phyloP scores from a whole-genome alignment of 2,888 invertebrate species.

The Drosophila prostipennis region DNA sequence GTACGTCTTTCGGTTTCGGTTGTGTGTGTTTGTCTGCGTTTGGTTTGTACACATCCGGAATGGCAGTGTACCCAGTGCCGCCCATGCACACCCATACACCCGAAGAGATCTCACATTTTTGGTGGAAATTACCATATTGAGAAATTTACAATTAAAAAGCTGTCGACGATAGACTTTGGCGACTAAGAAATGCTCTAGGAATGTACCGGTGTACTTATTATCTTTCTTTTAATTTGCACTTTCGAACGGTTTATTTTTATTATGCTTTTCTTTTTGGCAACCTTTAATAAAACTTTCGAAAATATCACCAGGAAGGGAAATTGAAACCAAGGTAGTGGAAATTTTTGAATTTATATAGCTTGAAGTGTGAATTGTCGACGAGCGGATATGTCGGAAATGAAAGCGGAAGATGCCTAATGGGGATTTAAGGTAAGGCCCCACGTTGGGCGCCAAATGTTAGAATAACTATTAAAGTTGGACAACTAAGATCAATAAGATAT shows the following conservation, averaged over 20 bases:
- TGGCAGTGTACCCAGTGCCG: conserved; percentile 66
- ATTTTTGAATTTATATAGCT: not conserved
- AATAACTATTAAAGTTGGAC: too few relatives aligned
- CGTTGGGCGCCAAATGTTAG: conserved; percentile 2
- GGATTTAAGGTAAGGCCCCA: conserved; percentile 1
- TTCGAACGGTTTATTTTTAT: too few relatives aligned
- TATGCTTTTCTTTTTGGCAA: not conserved
- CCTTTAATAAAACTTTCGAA: not conserved
- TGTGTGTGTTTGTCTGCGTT: conserved; percentile 53
- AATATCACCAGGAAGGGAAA: conserved; percentile 6
- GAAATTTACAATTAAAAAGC: conserved; percentile 75
- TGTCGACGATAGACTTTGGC: not conserved
- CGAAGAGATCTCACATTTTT: conserved; percentile 52
- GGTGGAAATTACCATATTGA: conserved; percentile 79
- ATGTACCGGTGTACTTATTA: too few relatives aligned
- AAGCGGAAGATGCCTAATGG: not conserved
- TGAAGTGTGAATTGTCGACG: conserved; percentile 1
- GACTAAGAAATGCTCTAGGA: conserved; percentile 13
- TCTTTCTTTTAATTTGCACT: too few relatives aligned
- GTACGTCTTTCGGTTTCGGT: conserved; percentile 19
- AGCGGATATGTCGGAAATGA: not conserved
- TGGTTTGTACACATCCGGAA: conserved; percentile 78
- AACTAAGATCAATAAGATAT: not conserved
- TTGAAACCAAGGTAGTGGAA: conserved; percentile 5
- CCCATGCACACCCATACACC: conserved; percentile 57